Base-by-base conservation (phyloP, 1,140 invertebrate species). In the Drosophila sturtevanti region DNA sequence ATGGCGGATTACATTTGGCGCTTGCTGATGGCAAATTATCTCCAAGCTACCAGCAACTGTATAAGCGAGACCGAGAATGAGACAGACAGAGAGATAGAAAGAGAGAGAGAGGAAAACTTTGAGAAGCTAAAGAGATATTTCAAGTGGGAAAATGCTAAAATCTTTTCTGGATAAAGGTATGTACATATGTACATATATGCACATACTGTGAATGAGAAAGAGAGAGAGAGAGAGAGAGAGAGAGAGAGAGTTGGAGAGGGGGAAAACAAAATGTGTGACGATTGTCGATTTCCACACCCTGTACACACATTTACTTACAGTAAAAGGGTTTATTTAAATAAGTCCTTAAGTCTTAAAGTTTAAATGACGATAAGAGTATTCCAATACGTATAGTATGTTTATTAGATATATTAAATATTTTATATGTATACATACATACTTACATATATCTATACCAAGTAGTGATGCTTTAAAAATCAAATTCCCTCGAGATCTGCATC, bases 1-100 rank as follows among this genome's bases (percentile, higher is more conserved):
- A 86, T 70, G 82, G 82, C 81, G 81, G 84, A 86, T 86, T 86
- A 86, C 82, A 86, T 86, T 86, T 87, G 79, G 71, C 81, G 79
- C 14, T 82, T 85, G 81, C 72, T 70, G 66, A 77, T 87, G 84
- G 81, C 82, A 86, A 87, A 87, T 86, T 87, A 86, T 86, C 75
- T 86, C 63, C 71, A 82, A 44, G 41, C 74, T 78, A 58, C 27
- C 27, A 31, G 7, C 27, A 71, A 63, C 31, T 48, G 54, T 63
- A 38, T 64, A 65, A 74, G 71, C 56, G 52, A 63, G 48, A 35
- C 34, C n/a, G 37, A n/a, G 41, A 18, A 22, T 34, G 21, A 2
- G 18, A 11, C 12, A 21, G 37, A 12, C 24, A 38, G 10, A 18
- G 62, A 18, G 2, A 12, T 16, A 11, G 12, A n/a, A n/a, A 18